These are phyloP conservation scores for Lasioglossum marginatum DNA, from an alignment of 2,888 invertebrate genomes.

Conservation along the genomic window DNA sequence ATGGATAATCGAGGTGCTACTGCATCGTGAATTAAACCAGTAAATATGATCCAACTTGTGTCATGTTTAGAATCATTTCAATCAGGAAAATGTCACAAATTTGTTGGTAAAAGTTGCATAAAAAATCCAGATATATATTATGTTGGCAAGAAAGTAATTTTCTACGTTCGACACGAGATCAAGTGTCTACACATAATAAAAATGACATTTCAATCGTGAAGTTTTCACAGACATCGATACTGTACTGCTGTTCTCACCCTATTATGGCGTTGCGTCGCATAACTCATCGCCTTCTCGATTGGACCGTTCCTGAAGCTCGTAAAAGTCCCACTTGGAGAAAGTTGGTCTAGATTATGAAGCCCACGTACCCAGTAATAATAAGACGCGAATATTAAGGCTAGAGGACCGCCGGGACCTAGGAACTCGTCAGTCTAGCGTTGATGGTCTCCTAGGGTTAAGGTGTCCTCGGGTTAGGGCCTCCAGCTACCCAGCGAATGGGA, in stretches of 20 bases:
- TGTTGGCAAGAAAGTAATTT: too few species aligned
- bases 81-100: not conserved
- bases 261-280: not conserved
- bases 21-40: too few species aligned
- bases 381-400: not conserved
- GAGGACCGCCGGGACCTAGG: not conserved
- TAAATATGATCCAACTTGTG: too few species aligned
- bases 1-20: too few species aligned
- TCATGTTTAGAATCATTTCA: too few species aligned
- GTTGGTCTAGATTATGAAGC: conserved; percentile 4
- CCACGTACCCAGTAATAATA: conserved; percentile 1
- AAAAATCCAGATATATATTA: not conserved
- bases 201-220: not conserved
- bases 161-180: too few species aligned
- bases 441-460: not conserved
- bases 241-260: not conserved
- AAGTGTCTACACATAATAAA: too few species aligned
- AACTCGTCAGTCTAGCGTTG: not conserved
- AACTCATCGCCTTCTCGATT: not conserved
- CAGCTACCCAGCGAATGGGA: not conserved
- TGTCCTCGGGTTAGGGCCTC: not conserved
- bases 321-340: not conserved
- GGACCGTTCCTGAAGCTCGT: not conserved
- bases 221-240: not conserved
- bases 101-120: not conserved